A percentile compares a stretch with the other conserved stretches of the same genome.
phyloP scores from a whole-genome alignment of 1,140 invertebrate species.

The Hirudo medicinalis region DNA sequence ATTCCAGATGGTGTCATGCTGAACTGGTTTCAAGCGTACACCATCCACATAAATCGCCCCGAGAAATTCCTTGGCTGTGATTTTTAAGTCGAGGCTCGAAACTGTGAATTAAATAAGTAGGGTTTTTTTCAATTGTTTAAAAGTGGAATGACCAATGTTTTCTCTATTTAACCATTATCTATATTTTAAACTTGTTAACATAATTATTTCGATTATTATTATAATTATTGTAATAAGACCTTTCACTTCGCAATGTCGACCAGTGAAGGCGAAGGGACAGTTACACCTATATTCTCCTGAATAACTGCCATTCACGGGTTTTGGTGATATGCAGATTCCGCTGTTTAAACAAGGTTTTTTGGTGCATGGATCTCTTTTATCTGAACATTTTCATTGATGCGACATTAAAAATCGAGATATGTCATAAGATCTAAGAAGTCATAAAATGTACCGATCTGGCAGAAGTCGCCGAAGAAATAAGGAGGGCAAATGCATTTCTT shows the following conservation, averaged over 20 bases:
- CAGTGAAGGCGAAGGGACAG: background rate
- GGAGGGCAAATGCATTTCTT: background rate
- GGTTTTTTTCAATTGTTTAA: too few species aligned
- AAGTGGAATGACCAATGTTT: too few species aligned
- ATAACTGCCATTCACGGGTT: too few species aligned
- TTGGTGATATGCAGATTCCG: background rate
- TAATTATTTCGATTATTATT: too few species aligned
- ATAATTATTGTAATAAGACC: too few species aligned
- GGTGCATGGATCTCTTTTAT: too few species aligned
- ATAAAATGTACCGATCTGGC: background rate
- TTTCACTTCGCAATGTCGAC: background rate
- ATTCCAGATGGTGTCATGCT: background rate
- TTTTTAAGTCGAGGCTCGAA: conserved; percentile 1
- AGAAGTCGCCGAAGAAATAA: background rate
- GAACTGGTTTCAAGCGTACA: background rate
- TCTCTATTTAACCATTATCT: too few species aligned
- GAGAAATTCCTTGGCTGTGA: background rate
- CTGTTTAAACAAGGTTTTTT: background rate
- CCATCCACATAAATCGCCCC: background rate
- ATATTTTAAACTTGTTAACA: too few species aligned
- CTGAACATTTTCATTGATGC: too few species aligned
- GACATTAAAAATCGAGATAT: too few species aligned
- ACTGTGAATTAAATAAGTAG: too few species aligned
- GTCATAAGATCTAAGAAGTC: too few species aligned
- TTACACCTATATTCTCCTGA: background rate